Base-by-base conservation (phyloP, 2,797 vertebrate genomes). In the Gobio occitaniae region DNA sequence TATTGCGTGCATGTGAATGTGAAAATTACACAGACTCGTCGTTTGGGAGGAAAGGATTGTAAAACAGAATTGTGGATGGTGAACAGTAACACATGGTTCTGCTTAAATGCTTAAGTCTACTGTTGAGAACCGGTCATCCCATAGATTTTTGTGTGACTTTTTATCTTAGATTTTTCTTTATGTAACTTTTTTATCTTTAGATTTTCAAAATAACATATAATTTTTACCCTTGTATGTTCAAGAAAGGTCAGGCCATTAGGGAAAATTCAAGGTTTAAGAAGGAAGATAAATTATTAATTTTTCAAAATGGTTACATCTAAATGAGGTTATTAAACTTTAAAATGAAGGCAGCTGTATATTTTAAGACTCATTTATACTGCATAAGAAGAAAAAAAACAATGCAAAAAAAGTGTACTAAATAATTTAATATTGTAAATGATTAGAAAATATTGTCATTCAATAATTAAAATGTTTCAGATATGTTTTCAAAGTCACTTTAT, bases 1-100 rank as follows among this genome's bases (percentile, higher is more conserved):
- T 85, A 91, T 91, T 91, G 91, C 87, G 72, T 88, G 86, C 90
- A 91, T 90, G 86, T 87, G 91, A 92, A 92, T 87, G 91, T 91
- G 89, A 93, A 92, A 92, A 93, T 93, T 74, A 66, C 50, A 13
- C 48, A 29, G 54, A 38, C 82, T 79, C 69, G 47, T 77, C 69
- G 8, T 74, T 50, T 66, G 44, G 56, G 52, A 38, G 63, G 29
- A 41, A 78, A 70, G 38, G 38, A 75, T 63, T 74, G 59, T 78
- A 84, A 87, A 84, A 92, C 86, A 89, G 89, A 86, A 84, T 89
- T 82, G 80, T 90, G 91, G 89, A 90, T 90, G 59, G 41, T 92
- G 90, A 63, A 78, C 15, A 29, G n/a, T 17, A 88, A 90, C 92
- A 87, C 89, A 83, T 88, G 90, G 85, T 91, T 92, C 88, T 83